These are phyloP conservation scores for Bombus confusus DNA, from an alignment of 1,140 invertebrate genomes.

Conservation along the genomic window DNA sequence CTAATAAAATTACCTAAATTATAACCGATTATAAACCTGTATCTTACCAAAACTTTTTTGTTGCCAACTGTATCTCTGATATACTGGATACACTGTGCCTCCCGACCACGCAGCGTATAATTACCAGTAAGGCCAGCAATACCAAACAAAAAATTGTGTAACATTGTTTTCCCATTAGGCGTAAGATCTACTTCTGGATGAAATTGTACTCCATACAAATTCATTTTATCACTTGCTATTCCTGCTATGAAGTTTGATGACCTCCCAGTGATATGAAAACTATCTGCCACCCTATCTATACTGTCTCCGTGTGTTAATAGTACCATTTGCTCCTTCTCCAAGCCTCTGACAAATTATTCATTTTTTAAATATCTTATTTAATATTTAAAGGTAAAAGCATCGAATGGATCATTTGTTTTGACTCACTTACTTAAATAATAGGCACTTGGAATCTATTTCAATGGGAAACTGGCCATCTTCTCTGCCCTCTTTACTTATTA, in stretches of 20 bases:
- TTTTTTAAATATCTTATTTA: background rate
- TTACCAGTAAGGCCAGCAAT: slow-evolving; percentile 93
- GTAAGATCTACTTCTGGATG: slow-evolving; percentile 99
- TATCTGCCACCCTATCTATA: slow-evolving; percentile 94
- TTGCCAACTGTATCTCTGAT: slow-evolving; percentile 94
- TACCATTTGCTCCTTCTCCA: slow-evolving; percentile 94
- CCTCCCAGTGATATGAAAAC: slow-evolving; percentile 91
- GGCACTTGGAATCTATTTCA: slow-evolving; percentile 93
- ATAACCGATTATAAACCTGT: background rate
- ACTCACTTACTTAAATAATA: slow-evolving; percentile 94
- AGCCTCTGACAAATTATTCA: slow-evolving; percentile 85
- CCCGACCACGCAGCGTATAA: slow-evolving; percentile 94
- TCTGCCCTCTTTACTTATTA: slow-evolving; percentile 91
- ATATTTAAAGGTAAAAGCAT: background rate
- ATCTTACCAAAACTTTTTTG: slow-evolving; percentile 96
- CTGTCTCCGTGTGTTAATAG: slow-evolving; percentile 98
- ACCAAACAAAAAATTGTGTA: slow-evolving; percentile 97
- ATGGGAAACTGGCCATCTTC: slow-evolving; percentile 98
- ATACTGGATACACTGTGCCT: slow-evolving; percentile 96
- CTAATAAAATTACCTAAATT: background rate
- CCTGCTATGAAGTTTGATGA: slow-evolving; percentile 93
- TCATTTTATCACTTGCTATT: slow-evolving; percentile 95
- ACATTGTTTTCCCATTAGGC: slow-evolving; percentile 93
- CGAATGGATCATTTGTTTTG: slow-evolving; percentile 7
- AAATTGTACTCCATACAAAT: slow-evolving; percentile 98